phyloP scores from a whole-genome alignment of 2,797 vertebrate species.

The Allobates femoralis region DNA sequence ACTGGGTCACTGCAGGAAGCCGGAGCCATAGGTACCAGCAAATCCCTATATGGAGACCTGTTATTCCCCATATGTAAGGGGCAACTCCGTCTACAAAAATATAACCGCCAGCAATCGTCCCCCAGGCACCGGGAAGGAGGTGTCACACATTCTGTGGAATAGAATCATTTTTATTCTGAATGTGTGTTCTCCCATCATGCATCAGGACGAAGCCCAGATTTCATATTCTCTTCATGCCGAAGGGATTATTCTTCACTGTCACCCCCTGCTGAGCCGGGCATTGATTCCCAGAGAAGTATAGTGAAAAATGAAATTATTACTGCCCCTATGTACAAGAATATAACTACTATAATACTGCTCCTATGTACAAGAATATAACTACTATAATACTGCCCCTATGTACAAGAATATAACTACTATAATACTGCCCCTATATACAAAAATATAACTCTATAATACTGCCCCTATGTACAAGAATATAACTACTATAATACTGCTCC shows the following conservation, averaged over 20 bases:
- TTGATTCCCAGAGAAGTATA: not conserved
- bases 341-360: not conserved
- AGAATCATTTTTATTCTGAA: not conserved
- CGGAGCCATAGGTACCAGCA: not conserved
- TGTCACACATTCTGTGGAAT: not conserved
- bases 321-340: not conserved
- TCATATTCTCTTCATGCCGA: not conserved
- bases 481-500: not conserved
- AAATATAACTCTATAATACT: not conserved
- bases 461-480: not conserved
- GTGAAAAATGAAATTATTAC: not conserved
- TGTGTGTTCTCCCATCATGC: not conserved
- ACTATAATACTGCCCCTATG: no score
- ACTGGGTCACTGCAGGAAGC: not conserved
- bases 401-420: not conserved
- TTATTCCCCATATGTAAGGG: not conserved
- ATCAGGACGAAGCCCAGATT: not conserved
- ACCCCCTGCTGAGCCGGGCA: not conserved
- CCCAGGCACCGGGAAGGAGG: not conserved
- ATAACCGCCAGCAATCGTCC: not conserved
- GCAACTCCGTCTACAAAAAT: not conserved
- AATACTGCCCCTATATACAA: not conserved
- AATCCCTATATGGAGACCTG: not conserved
- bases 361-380: not conserved
- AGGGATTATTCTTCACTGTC: not conserved